Evolutionary conservation across 1,140 invertebrate species (phyloP).

Genomic region (Ceratina calcarata): DNA sequence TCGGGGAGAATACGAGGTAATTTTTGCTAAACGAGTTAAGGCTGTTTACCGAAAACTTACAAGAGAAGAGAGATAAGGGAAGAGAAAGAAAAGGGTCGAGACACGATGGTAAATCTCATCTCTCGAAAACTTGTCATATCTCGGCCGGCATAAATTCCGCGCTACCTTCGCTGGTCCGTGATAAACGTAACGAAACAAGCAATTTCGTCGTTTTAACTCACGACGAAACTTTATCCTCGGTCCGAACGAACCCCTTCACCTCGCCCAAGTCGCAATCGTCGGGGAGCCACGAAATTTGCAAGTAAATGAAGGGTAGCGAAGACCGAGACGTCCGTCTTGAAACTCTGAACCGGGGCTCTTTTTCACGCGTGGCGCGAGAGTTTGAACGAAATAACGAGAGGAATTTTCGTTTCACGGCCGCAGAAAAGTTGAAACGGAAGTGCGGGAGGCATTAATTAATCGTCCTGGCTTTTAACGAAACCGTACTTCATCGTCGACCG

Average conservation of each 20-base stretch:
- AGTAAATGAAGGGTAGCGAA: conserved; percentile 53
- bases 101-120: background rate
- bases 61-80: too few relatives aligned
- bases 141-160: conserved; percentile 32
- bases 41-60: conserved; percentile 31
- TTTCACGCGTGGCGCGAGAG: conserved; percentile 6
- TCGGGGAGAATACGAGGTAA: background rate
- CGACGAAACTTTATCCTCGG: conserved; percentile 1
- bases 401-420: conserved; percentile 41
- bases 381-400: conserved; percentile 50
- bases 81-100: background rate
- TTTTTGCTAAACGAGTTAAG: conserved; percentile 15
- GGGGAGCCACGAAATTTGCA: conserved; percentile 57
- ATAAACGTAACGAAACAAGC: conserved; percentile 49
- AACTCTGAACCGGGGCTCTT: background rate
- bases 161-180: background rate
- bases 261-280: conserved; percentile 40
- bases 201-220: conserved; percentile 39
- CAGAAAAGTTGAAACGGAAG: conserved; percentile 1
- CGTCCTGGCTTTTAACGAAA: conserved; percentile 70
- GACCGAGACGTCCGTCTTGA: conserved; percentile 50
- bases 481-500: conserved; percentile 49
- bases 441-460: conserved; percentile 70
- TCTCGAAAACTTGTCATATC: conserved; percentile 43
- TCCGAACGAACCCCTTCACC: background rate